Evolutionary conservation across 2,888 invertebrate genomes (phyloP), one percentile per base, ranked within the genome.

Genomic region (Andrena minutula): DNA sequence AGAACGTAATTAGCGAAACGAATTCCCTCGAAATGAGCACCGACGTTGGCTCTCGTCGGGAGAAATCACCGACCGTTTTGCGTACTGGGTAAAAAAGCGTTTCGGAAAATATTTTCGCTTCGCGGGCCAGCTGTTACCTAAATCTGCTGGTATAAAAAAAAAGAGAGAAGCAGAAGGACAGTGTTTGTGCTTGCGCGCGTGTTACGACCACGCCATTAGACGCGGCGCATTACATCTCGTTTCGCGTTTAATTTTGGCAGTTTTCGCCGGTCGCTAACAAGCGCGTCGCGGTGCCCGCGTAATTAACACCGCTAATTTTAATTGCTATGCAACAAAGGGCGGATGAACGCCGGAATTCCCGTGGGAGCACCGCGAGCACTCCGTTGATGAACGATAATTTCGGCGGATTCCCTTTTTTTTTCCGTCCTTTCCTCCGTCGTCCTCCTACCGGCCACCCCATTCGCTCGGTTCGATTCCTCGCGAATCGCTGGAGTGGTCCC

Each of bases 301-400:
- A 93, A 93, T 93, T 93, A 93, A 92, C 93, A 91, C 91, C 90
- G 89, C 92, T 93, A 93, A 94, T 93, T 94, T 94, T 94, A 93
- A 93, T 93, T 93, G 93, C 91, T 85, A 80, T 77, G 89, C 88
- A 92, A 93, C 92, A 93, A 93, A 93, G 92, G 91, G 90, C 92
- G 92, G 91, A 92, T 90, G 92, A 91, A 86, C 90, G 84, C 68
- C 16, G 87, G 87, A 20, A 91, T 91, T 93, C 92, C 92, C 92
- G 92, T 89, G 91, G 87, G 90, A 88, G 89, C 85, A 71, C 82
- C 77, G 87, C 82, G 86, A 87, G 86, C 84, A 84, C 78, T 83
- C 77, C 86, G 87, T 89, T 92, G 92, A 92, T 92, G 92, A 91
- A 92, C 91, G 93, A 93, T 93, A 90, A 92, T 93, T 93, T 91